Conservation (phyloP, 2,888 invertebrate genomes). For the Hymenopus coronatus region DNA sequence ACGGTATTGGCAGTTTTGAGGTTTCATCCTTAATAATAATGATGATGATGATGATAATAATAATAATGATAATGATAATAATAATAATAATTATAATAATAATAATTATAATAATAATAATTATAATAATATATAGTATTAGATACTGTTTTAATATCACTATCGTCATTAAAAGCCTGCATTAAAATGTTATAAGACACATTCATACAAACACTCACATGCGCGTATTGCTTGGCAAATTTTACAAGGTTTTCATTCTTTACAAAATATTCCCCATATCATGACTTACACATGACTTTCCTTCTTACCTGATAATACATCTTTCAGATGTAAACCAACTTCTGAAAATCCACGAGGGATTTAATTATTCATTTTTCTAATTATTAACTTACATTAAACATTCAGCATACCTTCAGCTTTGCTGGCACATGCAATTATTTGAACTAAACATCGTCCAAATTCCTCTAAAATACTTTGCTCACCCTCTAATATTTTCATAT, state of each 20-base stretch:
- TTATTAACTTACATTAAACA: not conserved
- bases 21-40: no score
- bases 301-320: not conserved
- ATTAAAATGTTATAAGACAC: no score
- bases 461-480: conserved; percentile 84
- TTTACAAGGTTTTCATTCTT: not conserved
- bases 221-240: not conserved
- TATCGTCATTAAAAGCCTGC: no score
- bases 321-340: not conserved
- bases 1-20: no score
- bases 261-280: not conserved
- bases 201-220: no score
- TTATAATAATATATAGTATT: no score
- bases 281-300: not conserved
- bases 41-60: no score
- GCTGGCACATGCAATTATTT: conserved; percentile 78
- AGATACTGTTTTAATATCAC: no score
- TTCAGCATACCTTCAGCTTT: conserved; percentile 45
- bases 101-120: no score
- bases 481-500: conserved; percentile 60
- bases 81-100: no score
- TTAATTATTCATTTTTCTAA: not conserved
- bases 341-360: not conserved
- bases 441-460: conserved; percentile 89
- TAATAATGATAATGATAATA: no score